phyloP scores from a whole-genome alignment of 1,140 invertebrate genomes.

The Wiebesia pumilae region DNA sequence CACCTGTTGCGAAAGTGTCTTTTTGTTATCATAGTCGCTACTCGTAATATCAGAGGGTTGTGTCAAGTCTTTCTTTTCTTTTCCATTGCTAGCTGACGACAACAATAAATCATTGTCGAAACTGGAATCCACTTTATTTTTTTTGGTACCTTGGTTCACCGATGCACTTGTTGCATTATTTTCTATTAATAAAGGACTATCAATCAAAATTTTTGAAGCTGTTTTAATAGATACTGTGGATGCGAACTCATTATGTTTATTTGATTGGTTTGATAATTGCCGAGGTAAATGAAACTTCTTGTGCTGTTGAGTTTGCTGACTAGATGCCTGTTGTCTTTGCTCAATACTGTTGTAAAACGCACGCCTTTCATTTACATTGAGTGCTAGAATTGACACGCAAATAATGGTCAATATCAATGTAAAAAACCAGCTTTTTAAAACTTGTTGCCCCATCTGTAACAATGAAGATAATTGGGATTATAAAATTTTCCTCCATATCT shows the following conservation, averaged over 20 bases:
- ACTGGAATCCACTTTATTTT: constrained; percentile 59
- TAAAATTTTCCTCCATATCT: neutral
- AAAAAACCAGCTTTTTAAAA: constrained; percentile 44
- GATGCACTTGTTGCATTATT: neutral
- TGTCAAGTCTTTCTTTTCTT: constrained; percentile 72
- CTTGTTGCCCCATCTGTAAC: constrained; percentile 65
- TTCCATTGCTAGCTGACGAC: constrained; percentile 80
- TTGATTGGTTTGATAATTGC: constrained; percentile 49
- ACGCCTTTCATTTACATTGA: constrained; percentile 43
- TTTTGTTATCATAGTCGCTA: constrained; percentile 84
- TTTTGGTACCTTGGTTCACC: neutral
- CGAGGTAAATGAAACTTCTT: constrained; percentile 40
- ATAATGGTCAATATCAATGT: constrained; percentile 55
- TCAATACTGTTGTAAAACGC: constrained; percentile 25
- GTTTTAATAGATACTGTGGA: constrained; percentile 60
- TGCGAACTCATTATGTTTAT: constrained; percentile 59
- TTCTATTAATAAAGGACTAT: constrained; percentile 75
- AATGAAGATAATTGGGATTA: neutral
- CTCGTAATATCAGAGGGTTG: constrained; percentile 60
- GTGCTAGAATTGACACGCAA: constrained; percentile 54
- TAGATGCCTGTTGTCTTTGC: constrained; percentile 55
- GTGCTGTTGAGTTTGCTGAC: constrained; percentile 56
- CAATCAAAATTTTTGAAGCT: constrained; percentile 76
- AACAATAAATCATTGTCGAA: constrained; percentile 77
- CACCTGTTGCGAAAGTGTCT: constrained; percentile 89